Percentiles rank a stretch among this genome's conserved stretches.
phyloP scores from a whole-genome alignment of 2,797 vertebrate genomes.

The Centroberyx gerrardi region DNA sequence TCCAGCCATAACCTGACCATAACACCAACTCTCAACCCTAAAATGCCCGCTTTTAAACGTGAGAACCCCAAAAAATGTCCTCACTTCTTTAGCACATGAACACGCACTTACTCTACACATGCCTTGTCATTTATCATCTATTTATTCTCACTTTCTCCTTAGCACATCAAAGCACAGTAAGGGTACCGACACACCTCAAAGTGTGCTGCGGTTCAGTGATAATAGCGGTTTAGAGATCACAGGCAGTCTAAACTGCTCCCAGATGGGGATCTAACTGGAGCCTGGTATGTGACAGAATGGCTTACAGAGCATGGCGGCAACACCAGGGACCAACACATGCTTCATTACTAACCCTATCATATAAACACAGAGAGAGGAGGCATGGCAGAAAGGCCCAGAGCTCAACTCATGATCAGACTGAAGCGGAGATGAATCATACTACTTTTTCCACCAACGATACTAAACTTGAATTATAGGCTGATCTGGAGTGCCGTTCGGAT shows the following conservation, averaged over 20 bases:
- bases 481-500: background rate
- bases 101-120: slow-evolving; percentile 11
- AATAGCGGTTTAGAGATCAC: slow-evolving; percentile 55
- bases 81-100: background rate
- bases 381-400: background rate
- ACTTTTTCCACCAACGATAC: background rate
- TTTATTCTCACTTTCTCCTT: slow-evolving; percentile 57
- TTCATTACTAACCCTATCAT: slow-evolving; percentile 47
- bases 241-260: slow-evolving; percentile 65
- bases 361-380: slow-evolving; percentile 43
- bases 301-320: slow-evolving; percentile 1
- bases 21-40: background rate
- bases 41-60: background rate
- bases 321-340: slow-evolving; percentile 24
- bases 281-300: slow-evolving; percentile 12
- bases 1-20: slow-evolving; percentile 10
- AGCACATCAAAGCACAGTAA: slow-evolving; percentile 52
- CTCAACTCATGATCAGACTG: background rate
- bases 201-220: slow-evolving; percentile 61
- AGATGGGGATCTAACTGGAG: slow-evolving; percentile 56
- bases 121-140: slow-evolving; percentile 24
- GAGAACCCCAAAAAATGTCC: background rate
- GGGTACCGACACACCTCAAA: slow-evolving; percentile 37
- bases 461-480: background rate
- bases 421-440: background rate